Evolutionary conservation across 2,888 invertebrate species (phyloP).

Genomic region (Luperina nickerlii): DNA sequence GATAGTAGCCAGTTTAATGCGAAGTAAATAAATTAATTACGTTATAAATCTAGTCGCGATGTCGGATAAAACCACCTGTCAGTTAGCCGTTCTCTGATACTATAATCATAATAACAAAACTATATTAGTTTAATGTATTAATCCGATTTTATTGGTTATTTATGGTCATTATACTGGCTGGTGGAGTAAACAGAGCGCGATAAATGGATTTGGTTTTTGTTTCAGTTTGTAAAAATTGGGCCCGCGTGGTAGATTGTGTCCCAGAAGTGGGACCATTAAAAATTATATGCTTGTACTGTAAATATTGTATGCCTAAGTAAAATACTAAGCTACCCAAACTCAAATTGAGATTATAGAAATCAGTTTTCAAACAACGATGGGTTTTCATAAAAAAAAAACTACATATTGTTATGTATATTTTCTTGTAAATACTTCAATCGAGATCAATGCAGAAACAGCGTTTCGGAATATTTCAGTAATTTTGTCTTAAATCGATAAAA

Average conservation of each 20-base stretch:
- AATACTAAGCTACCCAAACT: neutral
- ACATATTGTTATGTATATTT: no score
- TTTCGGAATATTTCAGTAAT: no score
- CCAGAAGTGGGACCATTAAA: no score
- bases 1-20: slow-evolving; percentile 62
- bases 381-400: neutral
- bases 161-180: slow-evolving; percentile 26
- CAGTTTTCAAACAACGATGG: neutral
- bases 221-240: neutral
- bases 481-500: no score
- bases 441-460: no score
- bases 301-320: neutral
- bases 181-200: slow-evolving; percentile 26
- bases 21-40: slow-evolving; percentile 68
- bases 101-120: slow-evolving; percentile 62
- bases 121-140: slow-evolving; percentile 59
- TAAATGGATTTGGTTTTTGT: slow-evolving; percentile 7
- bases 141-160: slow-evolving; percentile 57
- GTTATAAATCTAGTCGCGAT: slow-evolving; percentile 63
- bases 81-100: slow-evolving; percentile 45
- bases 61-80: slow-evolving; percentile 65
- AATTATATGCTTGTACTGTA: no score
- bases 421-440: no score
- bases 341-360: neutral
- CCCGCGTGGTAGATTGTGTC: no score